Base-by-base conservation (phyloP, 2,888 invertebrate genomes). In the Ochropacha duplaris region DNA sequence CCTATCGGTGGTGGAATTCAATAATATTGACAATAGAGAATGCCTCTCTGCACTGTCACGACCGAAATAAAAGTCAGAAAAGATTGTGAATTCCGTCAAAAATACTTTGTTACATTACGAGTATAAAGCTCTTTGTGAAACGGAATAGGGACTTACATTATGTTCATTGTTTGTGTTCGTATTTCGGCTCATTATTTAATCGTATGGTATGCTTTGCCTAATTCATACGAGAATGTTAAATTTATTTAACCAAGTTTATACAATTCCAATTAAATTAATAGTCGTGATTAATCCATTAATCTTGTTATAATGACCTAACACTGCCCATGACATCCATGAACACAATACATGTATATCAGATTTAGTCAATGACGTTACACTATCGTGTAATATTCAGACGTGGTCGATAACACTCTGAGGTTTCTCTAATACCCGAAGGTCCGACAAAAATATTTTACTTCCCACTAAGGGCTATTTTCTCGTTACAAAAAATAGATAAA, bases 11-110 rank as follows among this genome's bases (percentile, higher is more conserved):
- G 66, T 65, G 75, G 81, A 83, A 84, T 85, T 79, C 80, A 79
- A 83, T 81, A 81, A 83, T 78, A 80, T 79, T 79, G 79, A 74
- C 83, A 76, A 79, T 76, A 81, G 78, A 75, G 72, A 73, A 76
- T 73, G 70, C 66, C 64, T 71, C 66, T 34, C n/a, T 16, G 5
- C 39, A 56, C 57, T 60, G 59, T 61, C 56, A 65, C 65, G 66
- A 71, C 57, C 66, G 70, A 66, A 68, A 72, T 72, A 65, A 68
- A 71, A 67, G 61, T 57, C 52, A 55, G 55, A 64, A 65, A 71
- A 67, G 62, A 64, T 66, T 61, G 62, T 72, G 70, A 70, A 61
- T 72, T 63, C 49, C 56, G 58, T 63, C 12, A 66, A 64, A 69
- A 71, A 68, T 65, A 57, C 58, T 69, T 73, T 72, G 67, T 69